Base-by-base conservation (phyloP, 2,888 invertebrate species). In the Pristionchus fissidentatus region DNA sequence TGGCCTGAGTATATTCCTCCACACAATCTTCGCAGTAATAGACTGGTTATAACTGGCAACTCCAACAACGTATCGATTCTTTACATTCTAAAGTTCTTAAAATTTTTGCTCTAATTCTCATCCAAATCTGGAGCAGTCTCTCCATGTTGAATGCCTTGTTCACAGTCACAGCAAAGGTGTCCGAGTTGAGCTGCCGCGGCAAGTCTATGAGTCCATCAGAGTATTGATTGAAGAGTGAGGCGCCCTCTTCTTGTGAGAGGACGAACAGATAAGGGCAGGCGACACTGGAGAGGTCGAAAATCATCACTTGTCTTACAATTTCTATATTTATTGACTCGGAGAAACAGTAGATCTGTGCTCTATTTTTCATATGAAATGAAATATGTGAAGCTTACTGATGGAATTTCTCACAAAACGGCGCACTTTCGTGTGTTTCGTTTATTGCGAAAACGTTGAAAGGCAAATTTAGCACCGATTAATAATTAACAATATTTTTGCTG, bases 21-120 rank as follows among this genome's bases (percentile, higher is more conserved):
- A 89, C 19, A 88, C 80, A 38, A 85, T 83, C 52, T 87, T 89
- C n/a, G 89, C 89, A 1, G 84, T 85, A 5, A 87, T 57, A 83
- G n/a, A n/a, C n/a, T n/a, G n/a, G n/a, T n/a, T n/a, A n/a, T n/a
- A n/a, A n/a, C n/a, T n/a, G n/a, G n/a, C n/a, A n/a, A n/a, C n/a
- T n/a, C n/a, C n/a, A n/a, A n/a, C n/a, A n/a, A n/a, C n/a, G n/a
- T n/a, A n/a, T n/a, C n/a, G n/a, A n/a, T n/a, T n/a, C n/a, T n/a
- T n/a, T n/a, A n/a, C n/a, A n/a, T n/a, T n/a, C n/a, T n/a, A n/a
- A n/a, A n/a, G n/a, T n/a, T n/a, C n/a, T n/a, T n/a, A n/a, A n/a
- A n/a, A n/a, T n/a, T n/a, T n/a, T n/a, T n/a, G n/a, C n/a, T n/a
- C n/a, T n/a, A n/a, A n/a, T n/a, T 41, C 75, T 83, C 38, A 85